Evolutionary conservation across 2,797 vertebrate genomes (phyloP).

Genomic region (Chelidonichthys spinosus): DNA sequence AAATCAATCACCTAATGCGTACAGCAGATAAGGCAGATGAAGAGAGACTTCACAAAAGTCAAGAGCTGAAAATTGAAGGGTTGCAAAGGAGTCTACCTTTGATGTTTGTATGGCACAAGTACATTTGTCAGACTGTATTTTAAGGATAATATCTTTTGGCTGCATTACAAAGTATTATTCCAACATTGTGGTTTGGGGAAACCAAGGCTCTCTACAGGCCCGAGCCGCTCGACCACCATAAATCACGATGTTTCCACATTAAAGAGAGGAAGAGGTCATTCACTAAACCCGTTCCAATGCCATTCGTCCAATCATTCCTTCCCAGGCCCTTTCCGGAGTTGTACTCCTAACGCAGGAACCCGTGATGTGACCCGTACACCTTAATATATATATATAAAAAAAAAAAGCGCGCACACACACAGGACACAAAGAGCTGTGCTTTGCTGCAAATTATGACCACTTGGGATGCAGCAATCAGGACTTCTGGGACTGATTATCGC

Average conservation of each 20-base stretch:
- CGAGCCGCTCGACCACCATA: constrained; percentile 27
- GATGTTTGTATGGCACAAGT: constrained; percentile 11
- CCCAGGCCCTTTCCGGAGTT: constrained; percentile 6
- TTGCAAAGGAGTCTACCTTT: constrained; percentile 13
- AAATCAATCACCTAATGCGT: constrained; percentile 51
- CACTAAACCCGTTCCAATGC: constrained; percentile 17
- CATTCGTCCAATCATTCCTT: constrained; percentile 27
- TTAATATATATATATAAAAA: too few species aligned
- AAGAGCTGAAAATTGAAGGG: not conserved
- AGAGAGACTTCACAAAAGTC: not conserved
- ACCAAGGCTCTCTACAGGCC: constrained; percentile 8
- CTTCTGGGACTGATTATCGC: not conserved
- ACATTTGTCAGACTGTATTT: constrained; percentile 21
- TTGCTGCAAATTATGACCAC: constrained; percentile 11
- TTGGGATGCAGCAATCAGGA: constrained; percentile 17
- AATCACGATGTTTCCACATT: constrained; percentile 59
- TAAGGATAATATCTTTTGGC: constrained; percentile 10
- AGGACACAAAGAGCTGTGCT: constrained; percentile 5
- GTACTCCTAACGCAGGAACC: not conserved
- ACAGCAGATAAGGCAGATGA: constrained; percentile 26
- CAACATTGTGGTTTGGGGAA: constrained; percentile 36
- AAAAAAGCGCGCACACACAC: not conserved
- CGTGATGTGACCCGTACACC: not conserved
- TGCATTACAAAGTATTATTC: constrained; percentile 16
- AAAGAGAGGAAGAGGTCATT: constrained; percentile 42